Evolutionary conservation across 2,113 vertebrate species (phyloP), one percentile per base, ranked within the genome.

Genomic region (Perca flavescens): DNA sequence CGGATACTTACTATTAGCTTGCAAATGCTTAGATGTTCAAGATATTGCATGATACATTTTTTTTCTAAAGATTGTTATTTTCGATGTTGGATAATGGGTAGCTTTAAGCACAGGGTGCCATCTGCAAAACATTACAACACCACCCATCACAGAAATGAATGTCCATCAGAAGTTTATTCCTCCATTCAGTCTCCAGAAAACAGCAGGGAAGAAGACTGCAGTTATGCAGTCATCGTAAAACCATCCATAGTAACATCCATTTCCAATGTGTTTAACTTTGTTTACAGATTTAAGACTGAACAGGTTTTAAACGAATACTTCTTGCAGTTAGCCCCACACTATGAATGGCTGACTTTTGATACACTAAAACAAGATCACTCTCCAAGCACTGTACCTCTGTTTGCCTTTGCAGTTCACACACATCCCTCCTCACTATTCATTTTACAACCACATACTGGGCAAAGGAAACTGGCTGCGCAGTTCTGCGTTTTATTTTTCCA

Each of bases 401-500:
- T 78, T 83, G 54, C 69, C 73, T 81, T 80, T 61, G 22, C 61
- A 58, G 63, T 62, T n/a, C 49, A 43, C 57, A 76, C 40, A 46
- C 15, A 25, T 69, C 64, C 75, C 43, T 83, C 72, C 54, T 85
- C 73, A 64, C 43, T 81, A 47, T 77, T 85, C 21, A 47, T 72
- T n/a, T 78, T 71, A 79, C 36, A 78, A 65, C 77, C 80, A 65
- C 64, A 36, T 57, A 75, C 28, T 53, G 46, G 40, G 28, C 83
- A 77, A 83, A 74, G 66, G 68, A 84, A 84, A 75, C 31, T 77
- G 53, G 46, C 83, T 81, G 68, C 34, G 56, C 85, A 83, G 53
- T 68, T 79, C 49, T 83, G 73, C 77, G 25, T 89, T 85, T 85
- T 65, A 28, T 84, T 90, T 61, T 93, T 90, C 85, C 78, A 87